These are phyloP conservation scores for Halichoerus grypus DNA, from an alignment of 2,113 vertebrate genomes.

Conservation along the genomic window DNA sequence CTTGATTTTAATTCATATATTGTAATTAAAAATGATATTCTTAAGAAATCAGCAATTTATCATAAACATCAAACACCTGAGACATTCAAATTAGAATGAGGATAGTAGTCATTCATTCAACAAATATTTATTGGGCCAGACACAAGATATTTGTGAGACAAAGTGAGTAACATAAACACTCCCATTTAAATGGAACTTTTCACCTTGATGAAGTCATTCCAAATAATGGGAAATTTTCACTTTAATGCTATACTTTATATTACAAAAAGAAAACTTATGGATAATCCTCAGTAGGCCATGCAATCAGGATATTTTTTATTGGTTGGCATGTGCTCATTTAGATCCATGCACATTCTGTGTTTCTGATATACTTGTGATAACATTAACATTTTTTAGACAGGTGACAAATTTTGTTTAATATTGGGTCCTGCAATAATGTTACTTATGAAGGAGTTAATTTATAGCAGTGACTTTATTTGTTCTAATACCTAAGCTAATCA, in stretches of 20 bases:
- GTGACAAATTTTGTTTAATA: background rate
- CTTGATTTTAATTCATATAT: background rate
- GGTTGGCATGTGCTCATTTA: background rate
- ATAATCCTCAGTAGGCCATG: background rate
- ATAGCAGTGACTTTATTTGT: background rate
- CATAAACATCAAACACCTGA: background rate
- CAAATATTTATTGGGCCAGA: background rate
- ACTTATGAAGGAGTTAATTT: conserved; percentile 5
- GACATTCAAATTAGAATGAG: conserved; percentile 21
- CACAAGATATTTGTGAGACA: background rate
- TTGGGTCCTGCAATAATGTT: background rate
- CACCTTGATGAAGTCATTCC: background rate
- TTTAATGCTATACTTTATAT: background rate
- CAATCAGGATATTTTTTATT: background rate
- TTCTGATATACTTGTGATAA: conserved; percentile 10
- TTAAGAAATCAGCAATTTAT: conserved; percentile 18
- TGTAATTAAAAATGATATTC: conserved; percentile 29
- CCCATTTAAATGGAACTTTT: background rate
- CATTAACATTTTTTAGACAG: background rate
- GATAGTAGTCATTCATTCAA: background rate
- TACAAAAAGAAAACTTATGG: background rate
- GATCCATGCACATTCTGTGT: background rate
- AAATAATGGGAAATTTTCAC: background rate
- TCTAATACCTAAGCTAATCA: background rate
- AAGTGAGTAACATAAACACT: background rate